These are phyloP conservation scores for Stenchaetothrips biformis DNA, from an alignment of 2,888 invertebrate species.

Conservation along the genomic window DNA sequence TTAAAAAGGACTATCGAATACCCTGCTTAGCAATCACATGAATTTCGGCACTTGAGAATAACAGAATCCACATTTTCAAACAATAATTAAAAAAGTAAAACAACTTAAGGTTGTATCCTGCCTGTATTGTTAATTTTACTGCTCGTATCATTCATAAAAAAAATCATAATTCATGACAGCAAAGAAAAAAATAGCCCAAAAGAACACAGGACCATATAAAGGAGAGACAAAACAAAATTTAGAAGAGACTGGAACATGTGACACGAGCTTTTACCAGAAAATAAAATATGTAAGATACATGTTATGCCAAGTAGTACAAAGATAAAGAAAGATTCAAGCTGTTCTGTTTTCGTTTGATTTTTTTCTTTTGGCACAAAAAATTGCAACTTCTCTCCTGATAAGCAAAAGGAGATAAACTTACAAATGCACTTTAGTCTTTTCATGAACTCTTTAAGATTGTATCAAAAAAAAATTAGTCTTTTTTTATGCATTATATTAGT, in stretches of 20 bases:
- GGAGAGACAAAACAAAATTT: no score
- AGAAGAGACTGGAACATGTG: no score
- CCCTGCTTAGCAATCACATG: not conserved
- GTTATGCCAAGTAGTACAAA: no score
- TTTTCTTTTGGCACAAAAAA: no score
- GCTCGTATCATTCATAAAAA: no score
- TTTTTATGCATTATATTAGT: not conserved
- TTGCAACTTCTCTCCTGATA: not conserved
- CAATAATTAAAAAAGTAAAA: not conserved
- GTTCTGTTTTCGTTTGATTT: no score
- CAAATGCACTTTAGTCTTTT: not conserved
- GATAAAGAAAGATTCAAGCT: no score
- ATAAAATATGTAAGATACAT: no score
- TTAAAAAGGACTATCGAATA: not conserved
- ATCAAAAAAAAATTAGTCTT: not conserved
- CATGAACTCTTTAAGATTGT: not conserved
- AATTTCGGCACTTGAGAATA: not conserved
- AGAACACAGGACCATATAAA: not conserved
- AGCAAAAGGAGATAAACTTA: not conserved
- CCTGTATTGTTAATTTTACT: not conserved
- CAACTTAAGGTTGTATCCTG: no score
- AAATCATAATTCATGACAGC: not conserved
- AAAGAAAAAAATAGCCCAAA: not conserved
- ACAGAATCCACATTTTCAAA: not conserved
- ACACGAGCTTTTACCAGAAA: no score